phyloP scores from a whole-genome alignment of 37 sponge, comb jelly and placozoan genomes.

The Lycopodina hypogea region DNA sequence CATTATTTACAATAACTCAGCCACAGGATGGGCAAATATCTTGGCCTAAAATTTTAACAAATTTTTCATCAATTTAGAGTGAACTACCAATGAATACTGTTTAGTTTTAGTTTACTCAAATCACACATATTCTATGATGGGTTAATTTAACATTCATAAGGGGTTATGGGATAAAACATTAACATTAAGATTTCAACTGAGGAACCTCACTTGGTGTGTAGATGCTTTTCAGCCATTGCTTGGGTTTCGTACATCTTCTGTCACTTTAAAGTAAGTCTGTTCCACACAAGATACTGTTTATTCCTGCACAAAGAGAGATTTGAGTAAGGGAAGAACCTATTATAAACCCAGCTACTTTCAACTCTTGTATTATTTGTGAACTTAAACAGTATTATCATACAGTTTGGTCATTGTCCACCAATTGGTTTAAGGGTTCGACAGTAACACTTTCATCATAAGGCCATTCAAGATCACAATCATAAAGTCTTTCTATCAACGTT shows the following conservation, averaged over 20 bases:
- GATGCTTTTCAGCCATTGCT: conserved; percentile 3
- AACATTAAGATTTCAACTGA: too few species aligned
- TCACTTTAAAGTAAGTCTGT: conserved; percentile 2
- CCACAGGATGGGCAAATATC: too few species aligned
- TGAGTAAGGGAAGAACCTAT: neutral
- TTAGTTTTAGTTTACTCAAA: too few species aligned
- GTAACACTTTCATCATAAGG: conserved; percentile 5
- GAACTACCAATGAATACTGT: too few species aligned
- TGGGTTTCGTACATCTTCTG: neutral
- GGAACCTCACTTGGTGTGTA: too few species aligned
- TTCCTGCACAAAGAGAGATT: neutral
- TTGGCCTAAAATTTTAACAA: too few species aligned
- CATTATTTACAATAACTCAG: too few species aligned
- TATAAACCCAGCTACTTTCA: neutral
- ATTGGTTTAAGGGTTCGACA: neutral
- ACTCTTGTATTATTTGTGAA: neutral
- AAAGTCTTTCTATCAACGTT: too few species aligned
- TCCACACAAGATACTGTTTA: neutral
- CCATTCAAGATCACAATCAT: conserved; percentile 15
- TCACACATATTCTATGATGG: too few species aligned
- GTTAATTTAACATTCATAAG: too few species aligned
- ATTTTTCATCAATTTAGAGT: too few species aligned
- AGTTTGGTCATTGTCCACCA: conserved; percentile 4
- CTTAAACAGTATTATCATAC: neutral
- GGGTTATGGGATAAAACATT: too few species aligned